Base-by-base conservation (phyloP, 2,888 invertebrate genomes). In the Drosophila trichaetosa region DNA sequence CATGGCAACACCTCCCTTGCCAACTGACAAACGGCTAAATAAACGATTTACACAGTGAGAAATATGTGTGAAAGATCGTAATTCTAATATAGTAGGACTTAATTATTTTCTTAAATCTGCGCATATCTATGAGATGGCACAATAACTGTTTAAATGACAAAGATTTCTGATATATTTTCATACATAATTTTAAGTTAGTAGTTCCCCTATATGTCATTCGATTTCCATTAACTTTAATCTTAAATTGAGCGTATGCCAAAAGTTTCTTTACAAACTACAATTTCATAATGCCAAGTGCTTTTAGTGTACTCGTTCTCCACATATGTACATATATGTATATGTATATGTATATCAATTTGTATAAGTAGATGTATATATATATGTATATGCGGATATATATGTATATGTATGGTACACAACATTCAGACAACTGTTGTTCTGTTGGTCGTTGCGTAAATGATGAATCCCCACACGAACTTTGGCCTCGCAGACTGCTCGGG, bases 401-500 rank as follows among this genome's bases (percentile, higher is more conserved):
- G 18, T 31, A 33, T 33, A 18, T 24, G 24, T 53, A 52, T 34
- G 10, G 4, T 27, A 56, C 2, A 36, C 34, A 40, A 46, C 33
- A 58, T 61, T 42, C 42, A 60, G 69, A 69, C 67, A 79, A 79
- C 67, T 68, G 79, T 64, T 76, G 76, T 75, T 53, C 34, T 51
- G 61, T 65, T 54, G 59, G 53, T 49, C 48, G 70, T 64, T 73
- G 67, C 60, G 72, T 69, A 74, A 83, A 79, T 79, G 76, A 81
- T 78, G 76, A 71, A 82, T 79, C 62, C 75, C 66, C 66, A 54
- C 66, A 68, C 73, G 83, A 83, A 76, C 82, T 79, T 74, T 79
- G 80, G 64, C 67, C 82, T 53, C 69, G 65, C 46, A 52, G 75
- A 65, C 71, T 59, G 78, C 69, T 72, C 49, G 75, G 74, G 78